Percentiles rank a stretch among this genome's conserved stretches.
phyloP scores from a whole-genome alignment of 2,888 invertebrate species.

The Lasioglossum oenotherae region DNA sequence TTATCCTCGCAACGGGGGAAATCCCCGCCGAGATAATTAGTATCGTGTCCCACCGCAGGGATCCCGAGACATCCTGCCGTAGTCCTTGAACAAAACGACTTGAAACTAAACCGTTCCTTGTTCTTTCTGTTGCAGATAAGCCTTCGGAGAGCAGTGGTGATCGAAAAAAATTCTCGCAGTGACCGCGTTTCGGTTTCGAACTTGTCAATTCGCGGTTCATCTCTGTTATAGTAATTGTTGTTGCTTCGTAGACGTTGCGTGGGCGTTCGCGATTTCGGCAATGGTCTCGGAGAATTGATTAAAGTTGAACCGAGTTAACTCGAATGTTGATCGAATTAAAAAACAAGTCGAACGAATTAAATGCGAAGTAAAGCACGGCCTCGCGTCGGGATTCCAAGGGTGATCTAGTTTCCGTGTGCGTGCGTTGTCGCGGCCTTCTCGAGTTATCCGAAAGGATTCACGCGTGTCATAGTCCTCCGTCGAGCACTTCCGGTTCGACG shows the following conservation, averaged over 20 bases:
- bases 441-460: conserved; percentile 1
- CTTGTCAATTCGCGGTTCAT: not conserved
- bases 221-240: not conserved
- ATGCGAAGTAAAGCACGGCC: conserved; percentile 29
- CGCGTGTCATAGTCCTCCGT: conserved; percentile 1
- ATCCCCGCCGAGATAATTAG: conserved; percentile 37
- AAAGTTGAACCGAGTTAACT: not conserved
- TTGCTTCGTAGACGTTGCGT: not conserved
- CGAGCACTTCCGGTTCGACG: conserved; percentile 53
- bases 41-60: conserved; percentile 27
- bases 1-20: conserved; percentile 6
- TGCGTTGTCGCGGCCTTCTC: not conserved
- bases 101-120: not conserved
- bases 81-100: not conserved
- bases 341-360: not conserved
- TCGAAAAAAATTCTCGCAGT: not conserved
- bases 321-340: not conserved
- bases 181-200: not conserved
- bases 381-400: not conserved
- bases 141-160: not conserved
- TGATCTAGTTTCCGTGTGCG: conserved; percentile 4
- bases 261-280: not conserved
- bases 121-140: conserved; percentile 2
- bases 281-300: not conserved
- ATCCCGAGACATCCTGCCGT: conserved; percentile 14